Evolutionary conservation across 2,797 vertebrate species (phyloP).

Genomic region (Threskiornis aethiopicus): DNA sequence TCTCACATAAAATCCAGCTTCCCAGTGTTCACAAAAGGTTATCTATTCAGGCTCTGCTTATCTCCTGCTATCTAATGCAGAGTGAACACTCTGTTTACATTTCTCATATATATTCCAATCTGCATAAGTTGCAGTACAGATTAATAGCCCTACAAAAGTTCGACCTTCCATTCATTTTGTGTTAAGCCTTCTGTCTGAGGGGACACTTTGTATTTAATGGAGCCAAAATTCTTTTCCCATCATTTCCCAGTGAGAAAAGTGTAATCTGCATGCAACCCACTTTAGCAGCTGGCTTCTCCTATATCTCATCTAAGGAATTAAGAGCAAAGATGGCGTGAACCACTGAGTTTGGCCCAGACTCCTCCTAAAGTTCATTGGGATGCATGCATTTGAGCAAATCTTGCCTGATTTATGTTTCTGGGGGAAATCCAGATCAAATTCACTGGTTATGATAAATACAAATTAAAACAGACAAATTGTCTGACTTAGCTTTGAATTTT

Average conservation of each 20-base stretch:
- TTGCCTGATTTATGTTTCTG: slow-evolving; percentile 9
- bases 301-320: slow-evolving; percentile 9
- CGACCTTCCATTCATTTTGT: slow-evolving; percentile 64
- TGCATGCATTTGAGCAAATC: background rate
- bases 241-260: background rate
- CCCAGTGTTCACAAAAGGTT: slow-evolving; percentile 63
- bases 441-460: background rate
- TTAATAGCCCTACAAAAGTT: slow-evolving; percentile 63
- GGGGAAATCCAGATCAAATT: background rate
- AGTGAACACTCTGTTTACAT: slow-evolving; percentile 67
- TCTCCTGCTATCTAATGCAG: slow-evolving; percentile 71
- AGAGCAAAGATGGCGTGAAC: background rate
- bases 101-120: slow-evolving; percentile 62
- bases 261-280: background rate
- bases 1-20: slow-evolving; percentile 73
- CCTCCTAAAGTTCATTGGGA: background rate
- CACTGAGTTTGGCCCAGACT: background rate
- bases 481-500: background rate
- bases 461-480: background rate
- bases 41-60: slow-evolving; percentile 64
- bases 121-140: slow-evolving; percentile 63
- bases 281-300: background rate
- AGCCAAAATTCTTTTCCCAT: slow-evolving; percentile 59
- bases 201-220: slow-evolving; percentile 21
- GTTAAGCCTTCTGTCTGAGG: slow-evolving; percentile 42